Conservation (phyloP, 2,888 invertebrate species). For the Drosophila suboccidentalis region DNA sequence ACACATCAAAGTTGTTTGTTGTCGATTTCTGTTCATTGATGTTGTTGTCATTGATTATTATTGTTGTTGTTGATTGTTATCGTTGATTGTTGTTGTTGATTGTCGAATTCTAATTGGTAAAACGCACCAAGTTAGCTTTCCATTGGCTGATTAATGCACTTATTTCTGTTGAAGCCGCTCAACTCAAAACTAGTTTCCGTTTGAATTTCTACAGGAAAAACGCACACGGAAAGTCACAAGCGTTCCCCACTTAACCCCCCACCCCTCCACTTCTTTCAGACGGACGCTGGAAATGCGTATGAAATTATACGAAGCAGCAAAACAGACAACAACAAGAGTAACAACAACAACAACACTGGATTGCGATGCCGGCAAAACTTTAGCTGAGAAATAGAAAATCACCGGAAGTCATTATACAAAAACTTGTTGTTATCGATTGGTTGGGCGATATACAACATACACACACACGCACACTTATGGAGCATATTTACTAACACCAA, state of each 20-base stretch:
- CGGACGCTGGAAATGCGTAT: constrained; percentile 76
- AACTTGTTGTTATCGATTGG: constrained; percentile 81
- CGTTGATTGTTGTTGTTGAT: constrained; percentile 11
- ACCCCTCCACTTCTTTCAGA: constrained; percentile 14
- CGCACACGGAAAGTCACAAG: constrained; percentile 48
- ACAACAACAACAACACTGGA: constrained; percentile 28
- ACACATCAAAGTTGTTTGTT: constrained; percentile 34
- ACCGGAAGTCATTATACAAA: constrained; percentile 82
- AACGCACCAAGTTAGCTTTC: constrained; percentile 39
- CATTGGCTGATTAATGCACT: constrained; percentile 60
- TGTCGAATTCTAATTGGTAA: constrained; percentile 69
- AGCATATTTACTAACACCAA: too few relatives aligned
- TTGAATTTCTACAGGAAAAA: constrained; percentile 60
- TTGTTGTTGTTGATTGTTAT: constrained; percentile 14
- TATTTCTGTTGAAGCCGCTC: constrained; percentile 49
- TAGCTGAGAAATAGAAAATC: constrained; percentile 80
- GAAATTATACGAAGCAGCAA: constrained; percentile 76
- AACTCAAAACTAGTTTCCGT: constrained; percentile 70
- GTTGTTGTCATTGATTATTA: constrained; percentile 1
- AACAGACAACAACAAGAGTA: constrained; percentile 38
- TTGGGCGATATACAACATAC: constrained; percentile 68
- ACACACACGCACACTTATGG: background rate
- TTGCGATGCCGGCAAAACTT: constrained; percentile 74
- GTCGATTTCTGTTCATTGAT: constrained; percentile 2
- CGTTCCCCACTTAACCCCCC: background rate